These are phyloP conservation scores for Ammodytes marinus DNA, from an alignment of 2,113 vertebrate genomes.

Conservation along the genomic window DNA sequence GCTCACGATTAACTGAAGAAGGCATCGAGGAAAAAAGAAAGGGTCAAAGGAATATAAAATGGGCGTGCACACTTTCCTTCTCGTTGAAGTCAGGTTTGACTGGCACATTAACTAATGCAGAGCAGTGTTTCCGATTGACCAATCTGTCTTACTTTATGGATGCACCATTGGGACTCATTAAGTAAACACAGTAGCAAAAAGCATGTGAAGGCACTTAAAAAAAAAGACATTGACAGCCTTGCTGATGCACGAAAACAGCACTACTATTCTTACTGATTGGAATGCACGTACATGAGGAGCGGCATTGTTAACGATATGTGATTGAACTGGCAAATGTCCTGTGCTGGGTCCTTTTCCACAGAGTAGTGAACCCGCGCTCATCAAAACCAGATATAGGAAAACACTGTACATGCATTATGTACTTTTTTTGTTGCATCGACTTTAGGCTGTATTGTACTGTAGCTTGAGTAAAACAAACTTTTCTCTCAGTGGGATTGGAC, in stretches of 20 bases:
- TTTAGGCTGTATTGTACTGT: slow-evolving; percentile 2
- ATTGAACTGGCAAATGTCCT: slow-evolving; percentile 42
- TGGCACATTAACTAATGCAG: slow-evolving; percentile 52
- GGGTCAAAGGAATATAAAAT: slow-evolving; percentile 13
- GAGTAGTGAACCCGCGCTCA: slow-evolving; percentile 20
- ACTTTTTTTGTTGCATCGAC: slow-evolving; percentile 19
- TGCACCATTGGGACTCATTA: slow-evolving; percentile 73
- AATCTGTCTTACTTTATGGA: slow-evolving; percentile 62
- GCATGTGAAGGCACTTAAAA: slow-evolving; percentile 43
- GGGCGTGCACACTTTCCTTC: background rate
- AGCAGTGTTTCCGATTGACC: slow-evolving; percentile 63
- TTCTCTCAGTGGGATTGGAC: slow-evolving; percentile 47
- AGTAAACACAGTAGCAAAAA: slow-evolving; percentile 49
- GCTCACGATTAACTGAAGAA: slow-evolving; percentile 45
- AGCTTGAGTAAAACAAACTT: slow-evolving; percentile 29
- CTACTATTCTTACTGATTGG: slow-evolving; percentile 1
- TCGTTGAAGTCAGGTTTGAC: slow-evolving; percentile 38
- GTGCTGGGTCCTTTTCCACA: slow-evolving; percentile 3
- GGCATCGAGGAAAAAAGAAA: background rate
- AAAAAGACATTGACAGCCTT: slow-evolving; percentile 53
- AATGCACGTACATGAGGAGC: slow-evolving; percentile 38
- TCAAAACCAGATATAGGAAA: slow-evolving; percentile 3
- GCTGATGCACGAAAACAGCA: background rate
- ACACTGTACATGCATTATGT: background rate
- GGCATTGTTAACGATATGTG: slow-evolving; percentile 41